phyloP scores from a whole-genome alignment of 2,888 invertebrate species.

The Asteroscopus sphinx region DNA sequence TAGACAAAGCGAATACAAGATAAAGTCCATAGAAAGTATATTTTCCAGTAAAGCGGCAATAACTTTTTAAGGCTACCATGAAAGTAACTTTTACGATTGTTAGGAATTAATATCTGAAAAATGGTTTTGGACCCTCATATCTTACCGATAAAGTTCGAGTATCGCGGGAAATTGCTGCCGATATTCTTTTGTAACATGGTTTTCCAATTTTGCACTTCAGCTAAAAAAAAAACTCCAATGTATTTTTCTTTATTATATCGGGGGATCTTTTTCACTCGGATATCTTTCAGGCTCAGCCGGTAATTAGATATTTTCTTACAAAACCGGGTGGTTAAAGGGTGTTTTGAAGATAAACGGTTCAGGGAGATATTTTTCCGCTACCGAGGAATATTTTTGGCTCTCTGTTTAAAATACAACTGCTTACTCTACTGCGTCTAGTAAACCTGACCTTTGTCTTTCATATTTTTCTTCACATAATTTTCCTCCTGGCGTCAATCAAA shows the following conservation, averaged over 20 bases:
- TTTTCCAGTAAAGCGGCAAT: conserved; percentile 78
- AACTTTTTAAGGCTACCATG: conserved; percentile 85
- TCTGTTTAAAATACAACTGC: conserved; percentile 17
- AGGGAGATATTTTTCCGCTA: conserved; percentile 28
- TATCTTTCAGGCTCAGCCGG: conserved; percentile 37
- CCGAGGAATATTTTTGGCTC: conserved; percentile 22
- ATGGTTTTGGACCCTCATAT: conserved; percentile 81
- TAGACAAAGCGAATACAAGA: conserved; percentile 77
- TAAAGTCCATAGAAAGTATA: conserved; percentile 81
- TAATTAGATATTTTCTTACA: conserved; percentile 51
- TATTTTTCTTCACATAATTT: conserved; percentile 2
- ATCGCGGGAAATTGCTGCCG: conserved; percentile 66
- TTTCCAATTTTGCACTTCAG: conserved; percentile 59
- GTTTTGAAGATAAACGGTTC: conserved; percentile 40
- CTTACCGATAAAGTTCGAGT: conserved; percentile 77
- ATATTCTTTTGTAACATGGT: conserved; percentile 65
- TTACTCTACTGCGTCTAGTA: not conserved
- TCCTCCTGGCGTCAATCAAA: conserved; percentile 26
- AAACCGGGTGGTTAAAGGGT: conserved; percentile 34
- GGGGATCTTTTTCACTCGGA: conserved; percentile 37
- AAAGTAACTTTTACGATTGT: conserved; percentile 88
- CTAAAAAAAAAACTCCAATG: conserved; percentile 47
- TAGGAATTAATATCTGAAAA: conserved; percentile 88
- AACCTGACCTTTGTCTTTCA: conserved; percentile 11
- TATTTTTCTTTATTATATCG: conserved; percentile 41